Evolutionary conservation across 2,888 invertebrate species (phyloP).

Genomic region (Synanthedon myopaeformis): DNA sequence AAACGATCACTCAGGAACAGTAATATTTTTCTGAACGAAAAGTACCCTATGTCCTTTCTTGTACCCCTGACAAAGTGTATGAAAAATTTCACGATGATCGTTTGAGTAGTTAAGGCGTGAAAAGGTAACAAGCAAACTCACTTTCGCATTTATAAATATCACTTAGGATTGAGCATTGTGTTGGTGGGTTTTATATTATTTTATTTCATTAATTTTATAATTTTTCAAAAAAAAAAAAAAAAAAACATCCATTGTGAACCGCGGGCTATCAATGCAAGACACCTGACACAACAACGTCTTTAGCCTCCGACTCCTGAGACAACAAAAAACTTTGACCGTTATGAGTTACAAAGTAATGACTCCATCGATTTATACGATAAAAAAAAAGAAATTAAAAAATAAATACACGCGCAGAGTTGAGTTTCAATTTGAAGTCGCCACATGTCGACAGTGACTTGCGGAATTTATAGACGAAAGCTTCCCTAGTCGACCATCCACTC

Average conservation of each 20-base stretch:
- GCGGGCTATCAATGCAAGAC: slow-evolving; percentile 12
- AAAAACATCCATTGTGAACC: too few species aligned
- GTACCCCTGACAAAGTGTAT: too few species aligned
- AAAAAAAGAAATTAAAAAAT: slow-evolving; percentile 38
- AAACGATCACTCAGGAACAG: slow-evolving; percentile 10
- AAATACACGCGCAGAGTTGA: slow-evolving; percentile 39
- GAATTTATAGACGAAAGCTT: slow-evolving; percentile 11
- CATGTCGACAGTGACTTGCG: slow-evolving; percentile 64
- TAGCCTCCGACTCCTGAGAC: slow-evolving; percentile 11
- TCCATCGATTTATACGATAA: slow-evolving; percentile 33
- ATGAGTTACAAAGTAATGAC: slow-evolving; percentile 61
- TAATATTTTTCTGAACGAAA: slow-evolving; percentile 9
- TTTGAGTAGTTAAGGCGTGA: too few species aligned
- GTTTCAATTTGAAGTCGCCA: slow-evolving; percentile 55
- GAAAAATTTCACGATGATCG: slow-evolving; percentile 12
- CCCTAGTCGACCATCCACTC: slow-evolving; percentile 9
- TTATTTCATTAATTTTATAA: too few species aligned
- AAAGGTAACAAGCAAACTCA: too few species aligned
- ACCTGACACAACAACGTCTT: slow-evolving; percentile 29
- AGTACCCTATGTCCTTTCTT: too few species aligned
- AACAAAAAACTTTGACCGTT: slow-evolving; percentile 53
- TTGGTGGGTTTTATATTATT: too few species aligned
- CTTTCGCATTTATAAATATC: too few species aligned
- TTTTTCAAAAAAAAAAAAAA: too few species aligned
- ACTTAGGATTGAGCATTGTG: too few species aligned